phyloP scores from a whole-genome alignment of 2,888 invertebrate species.

The Falcaria lacertinaria region DNA sequence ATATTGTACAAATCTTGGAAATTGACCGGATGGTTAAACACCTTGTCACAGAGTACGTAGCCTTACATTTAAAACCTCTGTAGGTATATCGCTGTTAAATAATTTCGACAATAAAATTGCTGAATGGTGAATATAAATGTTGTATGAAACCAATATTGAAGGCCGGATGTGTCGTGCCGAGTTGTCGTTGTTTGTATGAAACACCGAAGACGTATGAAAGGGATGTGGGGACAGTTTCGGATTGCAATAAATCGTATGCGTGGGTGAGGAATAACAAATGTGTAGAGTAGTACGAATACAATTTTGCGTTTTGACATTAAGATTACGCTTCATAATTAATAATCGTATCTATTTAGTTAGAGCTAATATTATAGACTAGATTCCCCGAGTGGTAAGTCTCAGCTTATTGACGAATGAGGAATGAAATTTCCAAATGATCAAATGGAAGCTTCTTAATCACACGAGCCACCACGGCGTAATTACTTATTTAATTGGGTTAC shows the following conservation, averaged over 20 bases:
- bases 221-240: slow-evolving; percentile 68
- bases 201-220: slow-evolving; percentile 51
- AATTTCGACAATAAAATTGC: slow-evolving; percentile 1
- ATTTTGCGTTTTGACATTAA: too few species aligned
- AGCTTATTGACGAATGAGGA: too few species aligned
- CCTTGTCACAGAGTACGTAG: slow-evolving; percentile 7
- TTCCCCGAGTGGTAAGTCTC: too few species aligned
- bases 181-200: slow-evolving; percentile 51
- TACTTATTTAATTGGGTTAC: too few species aligned
- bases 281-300: slow-evolving; percentile 21
- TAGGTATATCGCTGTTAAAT: not conserved
- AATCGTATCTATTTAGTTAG: too few species aligned
- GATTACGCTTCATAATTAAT: too few species aligned
- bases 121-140: slow-evolving; percentile 27
- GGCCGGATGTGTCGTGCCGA: slow-evolving; percentile 63
- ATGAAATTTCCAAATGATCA: too few species aligned
- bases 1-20: slow-evolving; percentile 41
- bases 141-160: slow-evolving; percentile 31
- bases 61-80: too few species aligned
- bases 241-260: slow-evolving; percentile 71
- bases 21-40: slow-evolving; percentile 32
- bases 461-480: too few species aligned
- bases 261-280: slow-evolving; percentile 46
- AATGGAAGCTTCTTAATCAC: too few species aligned
- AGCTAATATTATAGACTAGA: too few species aligned